Conservation (phyloP, 1,140 invertebrate species). For the Apis florea region DNA sequence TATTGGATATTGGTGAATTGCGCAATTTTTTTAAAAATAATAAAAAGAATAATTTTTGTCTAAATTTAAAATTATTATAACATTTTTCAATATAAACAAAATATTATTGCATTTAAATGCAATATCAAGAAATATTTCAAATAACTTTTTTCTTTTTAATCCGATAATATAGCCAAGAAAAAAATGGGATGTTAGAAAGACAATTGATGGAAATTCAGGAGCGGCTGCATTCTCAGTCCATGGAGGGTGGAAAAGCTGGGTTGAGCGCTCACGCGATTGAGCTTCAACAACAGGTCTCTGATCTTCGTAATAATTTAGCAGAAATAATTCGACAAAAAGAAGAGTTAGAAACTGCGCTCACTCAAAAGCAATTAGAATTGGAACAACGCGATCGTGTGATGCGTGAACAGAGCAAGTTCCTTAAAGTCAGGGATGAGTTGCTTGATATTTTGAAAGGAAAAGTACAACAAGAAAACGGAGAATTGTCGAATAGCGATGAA, state of each 20-base stretch:
- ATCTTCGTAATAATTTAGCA: conserved; percentile 75
- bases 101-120: no score
- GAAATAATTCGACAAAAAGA: conserved; percentile 77
- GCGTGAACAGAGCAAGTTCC: conserved; percentile 79
- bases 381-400: conserved; percentile 81
- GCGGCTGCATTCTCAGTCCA: conserved; percentile 46
- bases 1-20: background rate
- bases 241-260: conserved; percentile 53
- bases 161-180: conserved; percentile 59
- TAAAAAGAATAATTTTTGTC: background rate
- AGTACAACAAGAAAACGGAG: conserved; percentile 18
- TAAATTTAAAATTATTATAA: no score
- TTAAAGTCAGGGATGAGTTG: conserved; percentile 80
- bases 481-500: conserved; percentile 10
- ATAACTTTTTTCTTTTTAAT: background rate
- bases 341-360: conserved; percentile 77
- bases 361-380: conserved; percentile 79
- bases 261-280: conserved; percentile 51
- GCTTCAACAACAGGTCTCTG: conserved; percentile 75
- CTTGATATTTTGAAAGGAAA: conserved; percentile 68
- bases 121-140: no score
- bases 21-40: background rate
- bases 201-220: conserved; percentile 60
- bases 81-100: no score
- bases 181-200: conserved; percentile 50